Conservation (phyloP, 1,140 invertebrate genomes). For the Pachyrhynchus sulphureomaculatus region DNA sequence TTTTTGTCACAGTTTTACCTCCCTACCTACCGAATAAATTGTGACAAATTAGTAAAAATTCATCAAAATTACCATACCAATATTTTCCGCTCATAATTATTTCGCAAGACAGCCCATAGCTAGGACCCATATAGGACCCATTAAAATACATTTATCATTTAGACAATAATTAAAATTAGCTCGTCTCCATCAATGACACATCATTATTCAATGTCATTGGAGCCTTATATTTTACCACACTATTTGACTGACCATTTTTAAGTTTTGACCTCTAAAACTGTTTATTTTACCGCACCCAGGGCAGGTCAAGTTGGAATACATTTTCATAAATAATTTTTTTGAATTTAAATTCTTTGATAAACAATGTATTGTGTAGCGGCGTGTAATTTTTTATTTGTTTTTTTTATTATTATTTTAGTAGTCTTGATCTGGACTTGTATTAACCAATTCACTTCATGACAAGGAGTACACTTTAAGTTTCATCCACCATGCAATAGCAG, state of each 20-base stretch:
- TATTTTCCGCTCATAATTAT: neutral
- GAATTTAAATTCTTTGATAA: slow-evolving; percentile 4
- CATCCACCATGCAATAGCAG: too few species aligned
- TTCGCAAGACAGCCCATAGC: neutral
- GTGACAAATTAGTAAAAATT: too few species aligned
- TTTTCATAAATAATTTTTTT: slow-evolving; percentile 27
- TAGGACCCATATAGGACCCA: slow-evolving; percentile 20
- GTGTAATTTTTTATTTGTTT: too few species aligned
- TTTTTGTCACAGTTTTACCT: too few species aligned
- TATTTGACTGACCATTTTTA: slow-evolving; percentile 28
- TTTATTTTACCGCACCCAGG: slow-evolving; percentile 25
- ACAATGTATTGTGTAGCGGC: slow-evolving; percentile 9
- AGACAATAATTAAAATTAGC: slow-evolving; percentile 25
- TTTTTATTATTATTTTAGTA: too few species aligned
- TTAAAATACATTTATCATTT: slow-evolving; percentile 24
- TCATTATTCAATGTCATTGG: slow-evolving; percentile 24
- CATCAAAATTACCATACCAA: too few species aligned
- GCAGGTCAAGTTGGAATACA: slow-evolving; percentile 24
- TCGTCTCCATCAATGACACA: slow-evolving; percentile 20
- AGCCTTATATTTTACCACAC: slow-evolving; percentile 21
- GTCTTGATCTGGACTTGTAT: too few species aligned
- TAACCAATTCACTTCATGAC: too few species aligned
- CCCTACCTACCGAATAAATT: too few species aligned
- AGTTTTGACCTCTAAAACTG: slow-evolving; percentile 17
- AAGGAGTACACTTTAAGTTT: too few species aligned